phyloP scores from a whole-genome alignment of 2,797 vertebrate genomes.

The Acipenser transmontanus region DNA sequence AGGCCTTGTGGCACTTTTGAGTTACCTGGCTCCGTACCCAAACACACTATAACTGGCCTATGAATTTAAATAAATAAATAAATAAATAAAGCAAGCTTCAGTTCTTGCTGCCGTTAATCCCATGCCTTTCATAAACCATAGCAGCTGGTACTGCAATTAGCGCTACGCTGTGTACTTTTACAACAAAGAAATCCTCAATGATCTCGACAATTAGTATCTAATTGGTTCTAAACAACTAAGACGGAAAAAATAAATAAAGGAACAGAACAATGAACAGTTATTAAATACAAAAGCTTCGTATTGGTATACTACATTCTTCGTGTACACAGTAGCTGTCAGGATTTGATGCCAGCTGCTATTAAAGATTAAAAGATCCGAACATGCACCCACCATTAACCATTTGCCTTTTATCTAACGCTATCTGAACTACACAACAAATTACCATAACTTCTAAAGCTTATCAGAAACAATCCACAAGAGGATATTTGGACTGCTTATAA shows the following conservation, averaged over 20 bases:
- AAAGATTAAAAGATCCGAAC: too few species aligned
- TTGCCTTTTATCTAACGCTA: too few species aligned
- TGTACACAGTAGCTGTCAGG: constrained; percentile 6
- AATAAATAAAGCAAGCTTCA: constrained; percentile 31
- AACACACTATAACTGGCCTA: constrained; percentile 18
- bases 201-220: constrained; percentile 67
- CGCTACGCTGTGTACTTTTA: constrained; percentile 63
- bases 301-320: neutral
- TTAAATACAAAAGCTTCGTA: neutral
- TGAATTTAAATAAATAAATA: constrained; percentile 4
- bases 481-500: too few species aligned
- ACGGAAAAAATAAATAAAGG: constrained; percentile 59
- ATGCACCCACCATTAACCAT: too few species aligned
- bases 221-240: constrained; percentile 68
- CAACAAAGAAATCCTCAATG: constrained; percentile 60
- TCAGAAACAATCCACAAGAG: too few species aligned
- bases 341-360: too few species aligned
- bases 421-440: too few species aligned
- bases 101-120: constrained; percentile 27
- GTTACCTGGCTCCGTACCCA: constrained; percentile 5
- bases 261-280: constrained; percentile 24
- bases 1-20: constrained; percentile 26
- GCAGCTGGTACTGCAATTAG: constrained; percentile 61
- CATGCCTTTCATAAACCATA: constrained; percentile 7
- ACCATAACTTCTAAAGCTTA: too few species aligned